These are phyloP conservation scores for Hirtodrosophila alboralis DNA, from an alignment of 2,888 invertebrate species.

Conservation along the genomic window DNA sequence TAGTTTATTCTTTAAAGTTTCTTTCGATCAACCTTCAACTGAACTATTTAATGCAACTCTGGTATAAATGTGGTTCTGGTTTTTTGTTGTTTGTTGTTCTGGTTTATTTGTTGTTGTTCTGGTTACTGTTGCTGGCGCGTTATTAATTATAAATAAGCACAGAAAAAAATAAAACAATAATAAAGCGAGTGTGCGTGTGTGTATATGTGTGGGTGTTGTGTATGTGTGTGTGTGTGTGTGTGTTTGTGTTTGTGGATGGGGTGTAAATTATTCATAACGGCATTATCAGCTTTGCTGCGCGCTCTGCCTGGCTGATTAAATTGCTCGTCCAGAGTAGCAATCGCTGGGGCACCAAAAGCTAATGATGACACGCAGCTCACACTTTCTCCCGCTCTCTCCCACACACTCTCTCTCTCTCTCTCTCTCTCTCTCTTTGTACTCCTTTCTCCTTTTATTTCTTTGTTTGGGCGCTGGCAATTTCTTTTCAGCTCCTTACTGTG, in stretches of 20 bases:
- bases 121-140: constrained; percentile 22
- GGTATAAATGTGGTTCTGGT: neutral
- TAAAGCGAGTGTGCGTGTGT: constrained; percentile 28
- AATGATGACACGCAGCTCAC: constrained; percentile 50
- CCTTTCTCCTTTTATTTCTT: neutral
- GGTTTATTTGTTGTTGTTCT: constrained; percentile 21
- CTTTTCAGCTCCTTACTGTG: constrained; percentile 27
- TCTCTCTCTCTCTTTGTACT: constrained; percentile 12
- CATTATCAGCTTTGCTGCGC: constrained; percentile 72
- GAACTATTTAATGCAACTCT: too few species aligned
- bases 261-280: constrained; percentile 77
- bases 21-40: too few species aligned
- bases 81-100: neutral
- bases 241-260: constrained; percentile 21
- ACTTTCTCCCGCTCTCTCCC: constrained; percentile 1
- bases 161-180: constrained; percentile 42
- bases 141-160: constrained; percentile 71
- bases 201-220: constrained; percentile 7
- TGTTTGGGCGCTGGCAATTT: constrained; percentile 11
- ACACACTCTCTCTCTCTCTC: constrained; percentile 1
- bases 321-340: constrained; percentile 47
- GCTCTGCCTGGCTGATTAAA: constrained; percentile 71
- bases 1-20: too few species aligned
- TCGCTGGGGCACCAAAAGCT: constrained; percentile 39
- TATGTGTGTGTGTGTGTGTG: constrained; percentile 1